Evolutionary conservation across 2,888 invertebrate genomes (phyloP).

Genomic region (Odontocerum albicorne): DNA sequence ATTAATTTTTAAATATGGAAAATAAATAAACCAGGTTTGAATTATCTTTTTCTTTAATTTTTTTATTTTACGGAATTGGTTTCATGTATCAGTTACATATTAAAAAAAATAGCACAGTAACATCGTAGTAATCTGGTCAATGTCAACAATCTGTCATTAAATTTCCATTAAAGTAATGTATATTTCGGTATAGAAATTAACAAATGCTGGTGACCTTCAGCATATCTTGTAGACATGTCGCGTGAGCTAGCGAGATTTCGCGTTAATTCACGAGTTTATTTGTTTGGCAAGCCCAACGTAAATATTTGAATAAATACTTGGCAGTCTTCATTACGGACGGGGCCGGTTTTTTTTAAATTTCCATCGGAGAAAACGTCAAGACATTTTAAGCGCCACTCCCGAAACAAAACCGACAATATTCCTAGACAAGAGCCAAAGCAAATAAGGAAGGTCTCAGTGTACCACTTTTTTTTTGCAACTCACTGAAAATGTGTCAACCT

Average conservation of each 20-base stretch:
- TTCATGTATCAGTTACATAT: no score
- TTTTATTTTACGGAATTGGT: no score
- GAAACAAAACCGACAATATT: neutral
- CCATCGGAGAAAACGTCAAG: neutral
- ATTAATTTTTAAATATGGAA: no score
- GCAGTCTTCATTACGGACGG: conserved; percentile 7
- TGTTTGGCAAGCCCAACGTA: conserved; percentile 23
- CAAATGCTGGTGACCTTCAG: conserved; percentile 12
- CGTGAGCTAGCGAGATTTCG: conserved; percentile 7
- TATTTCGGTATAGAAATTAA: neutral
- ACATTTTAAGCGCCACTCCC: neutral
- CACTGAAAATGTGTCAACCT: no score
- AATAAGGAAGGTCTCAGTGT: neutral
- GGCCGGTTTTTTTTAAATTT: neutral
- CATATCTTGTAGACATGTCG: conserved; percentile 7
- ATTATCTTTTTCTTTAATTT: no score
- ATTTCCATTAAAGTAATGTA: no score
- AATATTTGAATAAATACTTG: conserved; percentile 29
- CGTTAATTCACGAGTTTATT: conserved; percentile 15
- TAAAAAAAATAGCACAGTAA: no score
- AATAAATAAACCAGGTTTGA: no score
- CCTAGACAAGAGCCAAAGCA: neutral
- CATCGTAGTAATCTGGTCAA: no score
- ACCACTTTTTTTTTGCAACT: no score
- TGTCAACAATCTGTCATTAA: no score